phyloP scores from a whole-genome alignment of 2,888 invertebrate species.

The Auanema sp. region DNA sequence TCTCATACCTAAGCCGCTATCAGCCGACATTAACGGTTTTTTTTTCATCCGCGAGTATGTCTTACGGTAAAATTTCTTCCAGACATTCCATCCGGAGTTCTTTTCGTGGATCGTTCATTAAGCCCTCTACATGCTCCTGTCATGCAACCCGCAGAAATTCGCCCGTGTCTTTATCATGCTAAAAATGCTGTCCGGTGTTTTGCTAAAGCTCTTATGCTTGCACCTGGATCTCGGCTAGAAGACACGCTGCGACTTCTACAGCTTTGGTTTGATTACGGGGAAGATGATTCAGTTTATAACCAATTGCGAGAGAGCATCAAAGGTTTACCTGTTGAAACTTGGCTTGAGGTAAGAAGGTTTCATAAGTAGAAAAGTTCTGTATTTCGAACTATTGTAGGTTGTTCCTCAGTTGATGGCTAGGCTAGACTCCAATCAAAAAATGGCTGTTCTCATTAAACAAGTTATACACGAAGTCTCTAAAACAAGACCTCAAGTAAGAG shows the following conservation, averaged over 20 bases:
- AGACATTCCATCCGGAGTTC: no score
- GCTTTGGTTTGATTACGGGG: conserved; percentile 88
- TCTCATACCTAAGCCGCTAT: conserved; percentile 7
- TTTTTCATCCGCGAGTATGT: no score
- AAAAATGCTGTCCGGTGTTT: conserved; percentile 43
- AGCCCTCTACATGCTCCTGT: conserved; percentile 7
- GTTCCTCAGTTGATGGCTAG: conserved; percentile 97
- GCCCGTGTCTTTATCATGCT: conserved; percentile 24
- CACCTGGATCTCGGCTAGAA: conserved; percentile 75
- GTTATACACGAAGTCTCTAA: conserved; percentile 94
- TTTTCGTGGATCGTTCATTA: not conserved
- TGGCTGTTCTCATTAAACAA: conserved; percentile 87
- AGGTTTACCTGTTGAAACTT: conserved; percentile 92
- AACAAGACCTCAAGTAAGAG: conserved; percentile 82
- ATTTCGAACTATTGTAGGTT: conserved; percentile 65
- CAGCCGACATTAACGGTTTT: not conserved
- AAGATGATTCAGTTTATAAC: conserved; percentile 88
- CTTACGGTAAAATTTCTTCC: no score
- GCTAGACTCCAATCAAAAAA: conserved; percentile 82
- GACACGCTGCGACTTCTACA: conserved; percentile 90
- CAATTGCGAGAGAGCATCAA: conserved; percentile 88
- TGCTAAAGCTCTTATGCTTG: conserved; percentile 49
- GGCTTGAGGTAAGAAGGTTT: conserved; percentile 77
- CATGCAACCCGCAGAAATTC: conserved; percentile 10
- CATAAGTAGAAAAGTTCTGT: not conserved